Percentiles rank a stretch among this genome's conserved stretches.
phyloP scores from a whole-genome alignment of 2,113 vertebrate genomes.

The Morphnarchus princeps region DNA sequence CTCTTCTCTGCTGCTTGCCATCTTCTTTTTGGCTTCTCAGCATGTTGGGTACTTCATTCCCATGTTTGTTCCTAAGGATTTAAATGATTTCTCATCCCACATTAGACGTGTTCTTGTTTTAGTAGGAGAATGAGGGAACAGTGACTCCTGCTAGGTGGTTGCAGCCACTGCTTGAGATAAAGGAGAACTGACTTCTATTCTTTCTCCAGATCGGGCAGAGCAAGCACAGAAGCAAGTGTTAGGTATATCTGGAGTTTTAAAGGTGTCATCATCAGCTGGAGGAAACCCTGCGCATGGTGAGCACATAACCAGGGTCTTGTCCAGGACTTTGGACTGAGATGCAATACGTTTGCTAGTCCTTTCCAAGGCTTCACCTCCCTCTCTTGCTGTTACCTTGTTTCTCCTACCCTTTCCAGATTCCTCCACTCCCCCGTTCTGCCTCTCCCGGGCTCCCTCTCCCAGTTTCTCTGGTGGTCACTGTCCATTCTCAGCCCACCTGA shows the following conservation, averaged over 20 bases:
- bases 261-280: background rate
- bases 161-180: background rate
- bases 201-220: background rate
- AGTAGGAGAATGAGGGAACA: background rate
- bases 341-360: background rate
- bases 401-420: background rate
- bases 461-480: too few relatives aligned
- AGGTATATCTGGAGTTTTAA: background rate
- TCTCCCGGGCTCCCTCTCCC: background rate
- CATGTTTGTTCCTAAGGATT: background rate
- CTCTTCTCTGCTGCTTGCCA: background rate
- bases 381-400: background rate
- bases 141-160: background rate
- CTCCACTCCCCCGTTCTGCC: background rate
- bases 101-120: background rate
- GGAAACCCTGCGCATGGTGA: background rate
- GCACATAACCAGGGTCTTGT: background rate
- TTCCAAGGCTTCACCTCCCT: background rate
- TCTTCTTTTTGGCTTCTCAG: background rate
- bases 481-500: background rate
- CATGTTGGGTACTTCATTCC: rapidly evolving
- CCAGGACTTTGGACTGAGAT: background rate
- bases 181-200: background rate
- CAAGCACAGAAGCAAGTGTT: background rate
- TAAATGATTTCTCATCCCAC: background rate